phyloP scores from a whole-genome alignment of 1,140 invertebrate genomes.

The Sitodiplosis mosellana region DNA sequence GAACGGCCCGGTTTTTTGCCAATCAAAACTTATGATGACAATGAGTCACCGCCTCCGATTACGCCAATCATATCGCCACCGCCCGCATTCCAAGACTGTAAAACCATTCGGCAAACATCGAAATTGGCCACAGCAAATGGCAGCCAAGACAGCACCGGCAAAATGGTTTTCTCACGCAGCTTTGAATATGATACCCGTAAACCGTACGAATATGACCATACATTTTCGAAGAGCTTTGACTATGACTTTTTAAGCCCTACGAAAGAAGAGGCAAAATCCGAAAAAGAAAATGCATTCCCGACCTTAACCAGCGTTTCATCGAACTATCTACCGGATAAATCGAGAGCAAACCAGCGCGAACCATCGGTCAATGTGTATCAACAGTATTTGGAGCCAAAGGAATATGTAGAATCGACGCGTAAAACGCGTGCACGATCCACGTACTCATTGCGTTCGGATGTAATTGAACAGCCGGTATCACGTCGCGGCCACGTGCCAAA shows the following conservation, averaged over 20 bases:
- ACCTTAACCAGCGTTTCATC: conserved; percentile 21
- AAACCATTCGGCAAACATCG: conserved; percentile 1
- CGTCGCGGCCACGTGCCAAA: not conserved
- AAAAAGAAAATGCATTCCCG: conserved; percentile 12
- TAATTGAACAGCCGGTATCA: not conserved
- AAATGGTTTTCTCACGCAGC: conserved; percentile 24
- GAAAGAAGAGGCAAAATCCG: not conserved
- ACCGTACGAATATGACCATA: conserved; percentile 15
- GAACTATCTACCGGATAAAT: conserved; percentile 20
- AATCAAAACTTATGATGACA: conserved; percentile 15
- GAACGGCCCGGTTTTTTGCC: conserved; percentile 23
- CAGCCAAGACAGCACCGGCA: conserved; percentile 4
- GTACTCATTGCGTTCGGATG: not conserved
- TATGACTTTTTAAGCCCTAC: not conserved
- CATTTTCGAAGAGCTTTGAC: conserved; percentile 23
- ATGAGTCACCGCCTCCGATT: conserved; percentile 24
- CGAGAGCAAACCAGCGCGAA: not conserved
- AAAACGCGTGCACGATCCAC: not conserved
- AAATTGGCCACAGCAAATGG: not conserved
- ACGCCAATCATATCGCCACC: conserved; percentile 31
- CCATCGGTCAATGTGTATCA: not conserved
- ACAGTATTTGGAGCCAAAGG: not conserved
- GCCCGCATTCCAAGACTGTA: conserved; percentile 28
- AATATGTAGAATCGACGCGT: not conserved
- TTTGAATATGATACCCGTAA: conserved; percentile 23